Conservation (phyloP, 2,797 vertebrate genomes). For the Cynopterus sphinx region DNA sequence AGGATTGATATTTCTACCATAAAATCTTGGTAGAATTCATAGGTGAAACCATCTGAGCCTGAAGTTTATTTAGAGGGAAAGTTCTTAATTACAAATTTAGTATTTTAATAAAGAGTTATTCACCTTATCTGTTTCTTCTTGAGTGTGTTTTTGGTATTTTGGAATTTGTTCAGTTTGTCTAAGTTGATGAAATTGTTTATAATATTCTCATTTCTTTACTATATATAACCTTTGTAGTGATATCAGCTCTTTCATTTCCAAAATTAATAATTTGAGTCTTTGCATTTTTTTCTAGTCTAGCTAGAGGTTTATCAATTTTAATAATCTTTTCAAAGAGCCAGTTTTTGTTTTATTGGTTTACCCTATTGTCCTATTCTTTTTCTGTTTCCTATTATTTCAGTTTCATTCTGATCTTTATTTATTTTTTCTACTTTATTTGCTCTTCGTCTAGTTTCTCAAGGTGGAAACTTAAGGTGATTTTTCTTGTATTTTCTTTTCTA, state of each 20-base stretch:
- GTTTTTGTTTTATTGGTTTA: slow-evolving; percentile 18
- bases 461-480: not conserved
- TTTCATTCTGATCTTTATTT: slow-evolving; percentile 8
- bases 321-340: not conserved
- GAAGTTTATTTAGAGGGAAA: not conserved
- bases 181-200: slow-evolving; percentile 38
- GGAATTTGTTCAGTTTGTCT: slow-evolving; percentile 24
- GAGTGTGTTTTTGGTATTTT: slow-evolving; percentile 19
- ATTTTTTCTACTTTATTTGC: not conserved
- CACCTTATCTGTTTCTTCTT: not conserved
- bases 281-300: not conserved
- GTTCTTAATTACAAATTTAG: slow-evolving; percentile 22
- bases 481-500: slow-evolving; percentile 11
- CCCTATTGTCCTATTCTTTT: not conserved
- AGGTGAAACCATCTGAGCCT: not conserved
- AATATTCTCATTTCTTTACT: not conserved
- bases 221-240: not conserved
- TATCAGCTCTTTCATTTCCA: not conserved
- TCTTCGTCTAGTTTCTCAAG: not conserved
- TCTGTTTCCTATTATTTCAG: not conserved
- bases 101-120: slow-evolving; percentile 5
- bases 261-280: not conserved
- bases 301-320: not conserved
- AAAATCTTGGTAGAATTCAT: not conserved
- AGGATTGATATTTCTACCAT: not conserved